Percentiles rank a stretch among this genome's conserved stretches.
These are phyloP conservation scores for Nowickia ferox DNA, from an alignment of 2,888 invertebrate species.

Conservation along the genomic window DNA sequence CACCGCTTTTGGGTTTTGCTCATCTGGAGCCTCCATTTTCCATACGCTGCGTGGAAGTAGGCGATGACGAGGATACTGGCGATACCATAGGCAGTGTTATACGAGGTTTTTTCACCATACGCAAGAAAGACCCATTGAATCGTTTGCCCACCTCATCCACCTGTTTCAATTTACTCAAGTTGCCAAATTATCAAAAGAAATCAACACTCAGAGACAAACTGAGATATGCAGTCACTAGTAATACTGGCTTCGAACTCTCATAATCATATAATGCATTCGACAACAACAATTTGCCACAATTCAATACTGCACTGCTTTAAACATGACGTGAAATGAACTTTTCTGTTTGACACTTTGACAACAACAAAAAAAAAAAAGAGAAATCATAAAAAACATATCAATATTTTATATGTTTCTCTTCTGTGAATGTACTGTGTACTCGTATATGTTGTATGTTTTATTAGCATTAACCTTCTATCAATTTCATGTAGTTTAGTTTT, in stretches of 20 bases:
- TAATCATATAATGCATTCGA: slow-evolving; percentile 82
- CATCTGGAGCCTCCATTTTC: slow-evolving; percentile 99
- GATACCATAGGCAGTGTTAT: slow-evolving; percentile 93
- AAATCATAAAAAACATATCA: slow-evolving; percentile 55
- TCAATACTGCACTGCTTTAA: slow-evolving; percentile 5
- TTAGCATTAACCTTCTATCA: background rate
- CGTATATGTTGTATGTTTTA: slow-evolving; percentile 8
- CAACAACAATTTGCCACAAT: slow-evolving; percentile 10
- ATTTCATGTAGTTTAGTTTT: slow-evolving; percentile 17
- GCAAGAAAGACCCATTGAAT: slow-evolving; percentile 96
- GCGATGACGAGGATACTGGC: slow-evolving; percentile 97
- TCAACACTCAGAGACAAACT: slow-evolving; percentile 97
- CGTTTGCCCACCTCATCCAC: slow-evolving; percentile 99
- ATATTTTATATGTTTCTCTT: slow-evolving; percentile 29
- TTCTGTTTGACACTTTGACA: slow-evolving; percentile 1
- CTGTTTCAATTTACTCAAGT: slow-evolving; percentile 98
- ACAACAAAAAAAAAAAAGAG: background rate
- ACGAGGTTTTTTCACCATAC: slow-evolving; percentile 98
- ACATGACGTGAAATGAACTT: background rate
- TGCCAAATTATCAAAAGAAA: slow-evolving; percentile 99
- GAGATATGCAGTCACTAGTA: slow-evolving; percentile 97
- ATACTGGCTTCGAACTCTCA: slow-evolving; percentile 99
- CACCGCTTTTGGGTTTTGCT: slow-evolving; percentile 97
- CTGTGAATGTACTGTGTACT: background rate
- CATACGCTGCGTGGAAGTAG: slow-evolving; percentile 99